Evolutionary conservation across 2,797 vertebrate species (phyloP).

Genomic region (Lagorchestes hirsutus): DNA sequence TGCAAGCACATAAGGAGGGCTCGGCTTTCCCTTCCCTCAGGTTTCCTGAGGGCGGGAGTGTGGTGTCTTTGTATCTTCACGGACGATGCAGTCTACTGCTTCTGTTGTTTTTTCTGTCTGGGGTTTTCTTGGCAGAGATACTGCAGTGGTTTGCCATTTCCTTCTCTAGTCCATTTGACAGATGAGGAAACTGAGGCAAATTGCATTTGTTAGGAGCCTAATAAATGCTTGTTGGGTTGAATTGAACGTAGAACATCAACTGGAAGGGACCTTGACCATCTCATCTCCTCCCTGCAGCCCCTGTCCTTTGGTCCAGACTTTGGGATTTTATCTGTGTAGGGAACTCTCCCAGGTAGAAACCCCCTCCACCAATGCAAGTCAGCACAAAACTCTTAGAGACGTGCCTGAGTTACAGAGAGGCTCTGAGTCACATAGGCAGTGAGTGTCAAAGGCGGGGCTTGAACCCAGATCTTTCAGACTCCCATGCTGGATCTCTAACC

Average conservation of each 20-base stretch:
- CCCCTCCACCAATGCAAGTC: neutral
- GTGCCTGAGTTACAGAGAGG: neutral
- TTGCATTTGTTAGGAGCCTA: neutral
- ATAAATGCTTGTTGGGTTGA: neutral
- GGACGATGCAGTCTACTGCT: neutral
- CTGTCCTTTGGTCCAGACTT: neutral
- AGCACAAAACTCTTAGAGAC: neutral
- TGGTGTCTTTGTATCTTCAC: neutral
- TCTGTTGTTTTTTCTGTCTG: neutral
- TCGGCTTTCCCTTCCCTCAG: neutral
- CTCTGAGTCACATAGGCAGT: neutral
- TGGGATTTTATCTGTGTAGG: neutral
- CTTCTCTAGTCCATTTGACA: neutral
- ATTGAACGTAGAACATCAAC: neutral
- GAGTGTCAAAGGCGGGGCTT: neutral
- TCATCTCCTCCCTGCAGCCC: neutral
- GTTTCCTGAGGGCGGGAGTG: neutral
- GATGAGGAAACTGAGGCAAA: neutral
- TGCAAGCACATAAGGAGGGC: neutral
- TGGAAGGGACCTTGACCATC: neutral
- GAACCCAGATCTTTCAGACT: neutral
- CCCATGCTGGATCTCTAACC: neutral
- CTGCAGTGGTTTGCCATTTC: neutral
- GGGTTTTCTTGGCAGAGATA: neutral
- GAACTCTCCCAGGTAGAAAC: neutral